A percentile compares a stretch with the other conserved stretches of the same genome.
Evolutionary conservation across 2,113 vertebrate genomes (phyloP).

Genomic region (Willisornis vidua): DNA sequence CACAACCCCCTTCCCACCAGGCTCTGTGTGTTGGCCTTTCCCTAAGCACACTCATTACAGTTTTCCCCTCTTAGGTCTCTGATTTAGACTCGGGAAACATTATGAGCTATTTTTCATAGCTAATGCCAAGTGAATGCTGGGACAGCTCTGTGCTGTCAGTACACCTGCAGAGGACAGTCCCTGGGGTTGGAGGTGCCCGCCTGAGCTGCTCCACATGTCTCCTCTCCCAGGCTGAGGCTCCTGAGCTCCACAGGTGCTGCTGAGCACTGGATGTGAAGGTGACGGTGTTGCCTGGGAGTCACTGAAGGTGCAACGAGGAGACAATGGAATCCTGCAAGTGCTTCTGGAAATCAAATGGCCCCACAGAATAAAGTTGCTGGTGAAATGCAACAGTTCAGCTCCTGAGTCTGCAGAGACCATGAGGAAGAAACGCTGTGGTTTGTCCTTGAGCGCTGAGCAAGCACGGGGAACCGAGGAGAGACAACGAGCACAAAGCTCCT

Average conservation of each 20-base stretch:
- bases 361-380: neutral
- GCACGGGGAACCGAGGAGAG: neutral
- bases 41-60: neutral
- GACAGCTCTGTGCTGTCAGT: neutral
- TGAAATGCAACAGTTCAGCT: fast-evolving
- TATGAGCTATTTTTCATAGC: neutral
- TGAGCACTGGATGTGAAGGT: neutral
- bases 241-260: neutral
- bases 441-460: neutral
- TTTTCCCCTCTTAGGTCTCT: neutral
- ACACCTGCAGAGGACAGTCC: neutral
- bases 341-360: neutral
- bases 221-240: neutral
- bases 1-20: neutral
- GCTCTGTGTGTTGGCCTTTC: neutral
- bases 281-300: neutral
- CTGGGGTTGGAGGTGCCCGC: neutral
- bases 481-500: neutral
- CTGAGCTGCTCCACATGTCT: neutral
- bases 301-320: neutral
- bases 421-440: fast-evolving
- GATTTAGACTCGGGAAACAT: neutral
- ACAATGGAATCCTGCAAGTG: neutral
- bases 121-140: neutral
- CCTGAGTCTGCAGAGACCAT: neutral